Percentiles rank a stretch among this genome's conserved stretches.
phyloP scores from a whole-genome alignment of 2,797 vertebrate species.

The Myotis pilosus region DNA sequence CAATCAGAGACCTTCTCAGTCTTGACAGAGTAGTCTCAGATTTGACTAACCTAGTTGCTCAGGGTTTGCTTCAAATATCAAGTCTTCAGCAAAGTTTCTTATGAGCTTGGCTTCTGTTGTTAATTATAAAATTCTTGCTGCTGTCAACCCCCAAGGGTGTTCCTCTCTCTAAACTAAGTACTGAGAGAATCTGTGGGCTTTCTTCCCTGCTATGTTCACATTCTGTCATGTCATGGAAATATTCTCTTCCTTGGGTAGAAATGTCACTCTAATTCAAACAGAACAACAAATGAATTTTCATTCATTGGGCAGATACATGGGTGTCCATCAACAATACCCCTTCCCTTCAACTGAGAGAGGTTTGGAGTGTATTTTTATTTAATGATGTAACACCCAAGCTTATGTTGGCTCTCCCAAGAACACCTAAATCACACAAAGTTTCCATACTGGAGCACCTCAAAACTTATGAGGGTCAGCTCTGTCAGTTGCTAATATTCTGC shows the following conservation, averaged over 20 bases:
- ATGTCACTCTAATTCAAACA: not conserved
- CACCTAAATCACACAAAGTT: not conserved
- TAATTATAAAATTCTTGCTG: not conserved
- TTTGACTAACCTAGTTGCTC: not conserved
- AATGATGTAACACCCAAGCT: not conserved
- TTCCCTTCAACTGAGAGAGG: not conserved
- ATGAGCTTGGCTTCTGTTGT: not conserved
- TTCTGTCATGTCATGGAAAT: not conserved
- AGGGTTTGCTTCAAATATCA: not conserved
- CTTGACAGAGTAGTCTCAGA: not conserved
- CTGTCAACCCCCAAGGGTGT: not conserved
- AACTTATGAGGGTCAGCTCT: not conserved
- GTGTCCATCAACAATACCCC: not conserved
- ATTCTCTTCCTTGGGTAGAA: not conserved
- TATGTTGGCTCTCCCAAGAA: not conserved
- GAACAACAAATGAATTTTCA: conserved; percentile 32
- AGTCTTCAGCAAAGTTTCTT: not conserved
- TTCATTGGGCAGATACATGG: not conserved
- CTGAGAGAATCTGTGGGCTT: not conserved
- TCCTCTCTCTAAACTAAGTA: not conserved
- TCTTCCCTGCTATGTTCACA: not conserved
- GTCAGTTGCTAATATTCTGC: not conserved
- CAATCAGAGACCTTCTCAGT: not conserved
- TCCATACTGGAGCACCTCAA: not conserved
- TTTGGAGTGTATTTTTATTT: not conserved